These are phyloP conservation scores for Saguinus midas DNA, from an alignment of 2,113 vertebrate genomes.

Conservation along the genomic window DNA sequence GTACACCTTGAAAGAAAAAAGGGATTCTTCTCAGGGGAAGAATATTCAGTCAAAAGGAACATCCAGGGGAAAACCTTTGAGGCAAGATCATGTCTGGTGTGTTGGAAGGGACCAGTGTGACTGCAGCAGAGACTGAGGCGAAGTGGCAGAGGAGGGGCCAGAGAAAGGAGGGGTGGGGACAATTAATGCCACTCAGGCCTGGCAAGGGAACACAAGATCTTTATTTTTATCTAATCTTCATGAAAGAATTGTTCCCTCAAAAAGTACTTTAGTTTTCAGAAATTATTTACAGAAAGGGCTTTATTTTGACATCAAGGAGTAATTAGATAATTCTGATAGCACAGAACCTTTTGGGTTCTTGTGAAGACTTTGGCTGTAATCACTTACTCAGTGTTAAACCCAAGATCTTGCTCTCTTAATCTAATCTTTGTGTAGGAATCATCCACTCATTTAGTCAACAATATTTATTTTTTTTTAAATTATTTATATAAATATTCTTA, in stretches of 20 bases:
- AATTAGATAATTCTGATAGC: not conserved
- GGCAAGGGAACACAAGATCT: not conserved
- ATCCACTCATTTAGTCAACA: not conserved
- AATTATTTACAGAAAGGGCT: not conserved
- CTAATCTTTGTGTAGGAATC: not conserved
- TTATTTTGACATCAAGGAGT: not conserved
- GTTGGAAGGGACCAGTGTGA: not conserved
- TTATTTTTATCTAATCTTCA: not conserved
- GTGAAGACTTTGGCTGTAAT: not conserved
- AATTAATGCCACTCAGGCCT: not conserved
- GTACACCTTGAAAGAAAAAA: not conserved
- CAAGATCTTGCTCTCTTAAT: not conserved
- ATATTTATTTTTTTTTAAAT: not conserved
- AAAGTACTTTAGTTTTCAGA: not conserved
- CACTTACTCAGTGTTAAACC: not conserved
- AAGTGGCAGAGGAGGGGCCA: not conserved
- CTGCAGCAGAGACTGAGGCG: fast-evolving
- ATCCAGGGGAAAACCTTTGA: not conserved
- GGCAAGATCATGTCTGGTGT: not conserved
- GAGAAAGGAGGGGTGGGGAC: fast-evolving
- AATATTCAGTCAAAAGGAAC: not conserved
- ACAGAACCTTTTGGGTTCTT: not conserved
- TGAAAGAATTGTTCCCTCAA: not conserved
- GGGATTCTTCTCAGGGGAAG: not conserved
- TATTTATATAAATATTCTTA: not conserved